Base-by-base conservation (phyloP, 2,888 invertebrate species). In the Cetonia aurata region DNA sequence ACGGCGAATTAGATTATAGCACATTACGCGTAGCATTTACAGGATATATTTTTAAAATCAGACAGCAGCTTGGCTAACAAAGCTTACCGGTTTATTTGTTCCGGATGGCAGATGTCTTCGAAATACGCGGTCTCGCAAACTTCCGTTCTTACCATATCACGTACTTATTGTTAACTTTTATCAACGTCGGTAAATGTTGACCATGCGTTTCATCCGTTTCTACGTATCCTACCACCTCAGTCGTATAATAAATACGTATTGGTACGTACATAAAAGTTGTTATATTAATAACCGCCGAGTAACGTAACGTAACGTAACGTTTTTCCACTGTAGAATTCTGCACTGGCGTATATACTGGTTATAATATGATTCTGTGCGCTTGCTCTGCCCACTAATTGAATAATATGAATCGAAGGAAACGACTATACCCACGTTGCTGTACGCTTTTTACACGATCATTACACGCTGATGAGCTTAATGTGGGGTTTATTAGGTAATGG, bases 351-450 rank as follows among this genome's bases (percentile, higher is more conserved):
- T 12, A 17, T 17, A n/a, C 25, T 1, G 25, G 1, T 3, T 25
- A 25, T 25, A 25, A 25, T 4, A 17, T 41, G 41, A 60, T 65
- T 42, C 33, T 12, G 17, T 65, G 62, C 62, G 50, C 62, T 62
- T 62, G 62, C 62, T 33, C 62, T 50, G 37, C 9, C 17, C 41
- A 37, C 50, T 65, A 65, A 65, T 65, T 65, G 62, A 50, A 65
- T 65, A 65, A 65, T 65, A 50, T 50, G 37, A 41, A 65, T n/a
- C 6, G 50, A 50, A 37, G 62, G 62, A 65, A 65, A 50, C 50
- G 41, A 50, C 15, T 50, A 50, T 37, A 37, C 37, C 25, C 52
- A 25, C 50, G 17, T 13, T 41, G 15, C 37, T 37, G 37, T 37
- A 8, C 37, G 12, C 25, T 60, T 60, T 59, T 60, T 60, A 60